A percentile compares a stretch with the other conserved stretches of the same genome.
phyloP scores from a whole-genome alignment of 1,140 invertebrate species.

The Geopemphigus sp. region DNA sequence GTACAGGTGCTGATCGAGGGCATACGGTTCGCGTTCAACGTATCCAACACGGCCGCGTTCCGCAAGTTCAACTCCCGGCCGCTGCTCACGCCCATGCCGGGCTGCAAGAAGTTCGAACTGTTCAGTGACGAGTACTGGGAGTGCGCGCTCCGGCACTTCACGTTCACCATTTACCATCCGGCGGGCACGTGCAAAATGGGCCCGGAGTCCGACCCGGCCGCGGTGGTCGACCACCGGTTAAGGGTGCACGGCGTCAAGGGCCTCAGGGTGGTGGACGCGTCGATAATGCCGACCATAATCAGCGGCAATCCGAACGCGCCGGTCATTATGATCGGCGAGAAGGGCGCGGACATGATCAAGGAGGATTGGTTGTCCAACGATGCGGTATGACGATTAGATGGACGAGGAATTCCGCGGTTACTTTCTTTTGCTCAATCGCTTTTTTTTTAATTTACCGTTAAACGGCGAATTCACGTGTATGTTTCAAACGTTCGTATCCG shows the following conservation, averaged over 20 bases:
- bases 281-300: conserved; percentile 77
- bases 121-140: conserved; percentile 86
- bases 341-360: conserved; percentile 77
- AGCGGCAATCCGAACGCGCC: conserved; percentile 79
- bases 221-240: conserved; percentile 78
- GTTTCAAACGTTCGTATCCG: too few species aligned
- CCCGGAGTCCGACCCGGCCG: conserved; percentile 67
- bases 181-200: conserved; percentile 86
- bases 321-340: conserved; percentile 76
- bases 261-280: conserved; percentile 72
- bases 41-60: conserved; percentile 77
- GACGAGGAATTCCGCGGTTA: too few species aligned
- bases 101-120: conserved; percentile 66
- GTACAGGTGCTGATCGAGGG: conserved; percentile 74
- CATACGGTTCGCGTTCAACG: conserved; percentile 75
- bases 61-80: conserved; percentile 75
- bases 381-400: background rate
- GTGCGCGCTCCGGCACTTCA: conserved; percentile 76
- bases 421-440: too few species aligned
- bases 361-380: conserved; percentile 60
- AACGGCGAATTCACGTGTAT: too few species aligned
- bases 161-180: conserved; percentile 83
- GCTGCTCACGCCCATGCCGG: conserved; percentile 75
- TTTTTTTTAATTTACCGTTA: too few species aligned
- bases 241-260: conserved; percentile 71